Evolutionary conservation across 2,888 invertebrate species (phyloP).

Genomic region (Oligia strigilis): DNA sequence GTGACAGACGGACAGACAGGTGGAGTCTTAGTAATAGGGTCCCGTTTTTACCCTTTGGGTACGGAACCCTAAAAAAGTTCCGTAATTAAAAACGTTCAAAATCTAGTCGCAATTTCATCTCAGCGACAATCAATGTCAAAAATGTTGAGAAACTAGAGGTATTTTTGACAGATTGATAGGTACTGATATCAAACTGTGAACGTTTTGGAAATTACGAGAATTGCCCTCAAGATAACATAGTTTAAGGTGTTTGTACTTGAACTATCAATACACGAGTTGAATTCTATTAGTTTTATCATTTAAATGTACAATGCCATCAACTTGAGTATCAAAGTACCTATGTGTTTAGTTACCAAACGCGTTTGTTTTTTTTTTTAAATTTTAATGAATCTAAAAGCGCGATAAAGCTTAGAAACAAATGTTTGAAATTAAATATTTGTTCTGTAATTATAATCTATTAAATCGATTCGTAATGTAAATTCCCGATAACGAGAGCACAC

Average conservation of each 20-base stretch:
- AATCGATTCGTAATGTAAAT: background rate
- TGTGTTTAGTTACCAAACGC: background rate
- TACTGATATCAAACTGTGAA: too few species aligned
- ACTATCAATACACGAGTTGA: too few species aligned
- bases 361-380: background rate
- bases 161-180: too few species aligned
- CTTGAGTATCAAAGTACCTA: background rate
- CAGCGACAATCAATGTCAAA: too few species aligned
- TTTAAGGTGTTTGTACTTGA: background rate
- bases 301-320: background rate
- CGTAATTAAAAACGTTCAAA: background rate
- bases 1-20: too few species aligned
- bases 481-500: slow-evolving; percentile 8
- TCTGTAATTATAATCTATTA: background rate
- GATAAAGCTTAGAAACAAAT: background rate
- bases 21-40: too few species aligned
- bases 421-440: background rate
- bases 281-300: background rate
- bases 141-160: too few species aligned
- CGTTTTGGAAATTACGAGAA: too few species aligned
- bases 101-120: too few species aligned
- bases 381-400: too few species aligned
- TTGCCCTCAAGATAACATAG: background rate
- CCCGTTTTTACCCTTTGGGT: too few species aligned
- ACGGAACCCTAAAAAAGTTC: too few species aligned